Evolutionary conservation across 1,140 invertebrate genomes (phyloP).

Genomic region (Elysia chlorotica): DNA sequence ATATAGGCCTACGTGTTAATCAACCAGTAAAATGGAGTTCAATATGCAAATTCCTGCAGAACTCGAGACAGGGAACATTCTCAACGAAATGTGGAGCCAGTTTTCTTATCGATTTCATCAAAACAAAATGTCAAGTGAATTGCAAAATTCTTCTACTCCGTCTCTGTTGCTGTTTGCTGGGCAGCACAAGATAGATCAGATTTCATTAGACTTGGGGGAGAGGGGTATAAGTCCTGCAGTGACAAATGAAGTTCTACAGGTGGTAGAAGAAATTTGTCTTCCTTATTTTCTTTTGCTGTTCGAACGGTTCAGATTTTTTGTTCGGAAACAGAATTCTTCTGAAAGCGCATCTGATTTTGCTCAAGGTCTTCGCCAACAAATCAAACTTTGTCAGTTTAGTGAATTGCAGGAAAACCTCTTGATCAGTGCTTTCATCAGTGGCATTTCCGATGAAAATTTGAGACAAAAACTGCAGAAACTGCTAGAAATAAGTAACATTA

Average conservation of each 20-base stretch:
- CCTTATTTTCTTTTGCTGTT: conserved; percentile 7
- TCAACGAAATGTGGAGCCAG: conserved; percentile 11
- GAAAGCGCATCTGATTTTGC: conserved; percentile 8
- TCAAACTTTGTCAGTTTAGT: conserved; percentile 11
- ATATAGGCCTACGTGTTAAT: no score
- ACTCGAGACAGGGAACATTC: no score
- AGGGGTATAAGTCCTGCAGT: neutral
- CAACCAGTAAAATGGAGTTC: no score
- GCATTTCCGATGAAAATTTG: conserved; percentile 8
- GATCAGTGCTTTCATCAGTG: conserved; percentile 7
- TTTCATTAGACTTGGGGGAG: neutral
- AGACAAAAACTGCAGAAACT: conserved; percentile 4
- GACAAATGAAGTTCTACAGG: neutral
- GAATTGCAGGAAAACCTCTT: conserved; percentile 4
- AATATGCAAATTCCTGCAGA: no score
- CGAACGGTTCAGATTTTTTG: conserved; percentile 13
- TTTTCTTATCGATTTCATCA: conserved; percentile 3
- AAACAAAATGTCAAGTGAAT: neutral
- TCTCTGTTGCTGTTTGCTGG: conserved; percentile 8
- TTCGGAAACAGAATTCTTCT: neutral
- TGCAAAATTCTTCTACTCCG: neutral
- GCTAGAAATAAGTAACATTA: neutral
- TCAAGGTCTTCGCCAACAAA: conserved; percentile 1
- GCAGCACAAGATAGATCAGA: neutral
- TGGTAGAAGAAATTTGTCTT: conserved; percentile 8